Evolutionary conservation across 1,140 invertebrate species (phyloP), one percentile per base, ranked within the genome.

Genomic region (Solenopsis fugax): DNA sequence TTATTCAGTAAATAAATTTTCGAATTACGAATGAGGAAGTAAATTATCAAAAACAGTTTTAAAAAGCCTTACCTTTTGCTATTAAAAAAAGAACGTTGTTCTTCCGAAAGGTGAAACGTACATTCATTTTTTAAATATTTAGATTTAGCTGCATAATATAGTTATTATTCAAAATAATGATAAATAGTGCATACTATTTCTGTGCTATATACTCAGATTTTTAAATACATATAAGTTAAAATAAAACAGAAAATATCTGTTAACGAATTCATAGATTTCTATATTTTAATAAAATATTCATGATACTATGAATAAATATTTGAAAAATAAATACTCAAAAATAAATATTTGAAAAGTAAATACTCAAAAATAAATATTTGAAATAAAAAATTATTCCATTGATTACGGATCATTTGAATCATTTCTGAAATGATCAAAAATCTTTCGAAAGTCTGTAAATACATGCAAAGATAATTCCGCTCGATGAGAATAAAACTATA

Each of bases 331-430:
- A 67, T 48, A 24, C 48, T 50, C 4, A 0, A 69, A 67, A 37
- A n/a, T 16, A 16, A 62, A 6, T 34, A 54, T 73, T 52, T 34
- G 6, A 21, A 65, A 65, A n/a, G n/a, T n/a, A n/a, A n/a, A n/a
- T n/a, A n/a, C n/a, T n/a, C n/a, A n/a, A n/a, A n/a, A n/a, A n/a
- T 16, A 16, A 62, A 6, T 34, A 54, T 73, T 52, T 34, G 6
- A 21, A 65, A 65, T 65, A 65, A n/a, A n/a, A n/a, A n/a, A n/a
- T 65, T 65, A 65, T 73, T 56, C 18, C 4, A 2, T 54, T 73
- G n/a, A 37, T 54, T 18, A n/a, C 29, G 16, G 16, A 52, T 13
- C n/a, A 41, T 56, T 73, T 6, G 29, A 9, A 21, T 37, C 21
- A 10, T 37, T 73, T 1, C 3, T 10, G n/a, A 73, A 73, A 56